These are phyloP conservation scores for Myotis brandtii DNA, from an alignment of 2,113 vertebrate species.

Conservation along the genomic window DNA sequence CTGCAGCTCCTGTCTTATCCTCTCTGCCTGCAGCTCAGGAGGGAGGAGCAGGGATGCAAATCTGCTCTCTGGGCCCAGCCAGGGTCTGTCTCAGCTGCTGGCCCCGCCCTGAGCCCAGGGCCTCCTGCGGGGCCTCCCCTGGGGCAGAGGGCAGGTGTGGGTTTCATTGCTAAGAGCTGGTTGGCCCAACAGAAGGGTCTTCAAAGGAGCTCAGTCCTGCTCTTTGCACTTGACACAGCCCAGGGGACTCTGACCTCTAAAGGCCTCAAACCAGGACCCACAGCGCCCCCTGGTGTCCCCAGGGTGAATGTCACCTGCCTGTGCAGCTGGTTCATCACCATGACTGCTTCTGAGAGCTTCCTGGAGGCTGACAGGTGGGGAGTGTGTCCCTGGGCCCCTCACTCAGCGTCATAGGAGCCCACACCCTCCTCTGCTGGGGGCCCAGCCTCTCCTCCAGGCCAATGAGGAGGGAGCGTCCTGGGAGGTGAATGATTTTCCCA, in stretches of 20 bases:
- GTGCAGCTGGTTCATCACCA: not conserved
- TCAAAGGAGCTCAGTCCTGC: too few relatives aligned
- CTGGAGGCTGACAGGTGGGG: too few relatives aligned
- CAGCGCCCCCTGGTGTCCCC: not conserved
- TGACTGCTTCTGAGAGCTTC: not conserved
- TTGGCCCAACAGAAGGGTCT: too few relatives aligned
- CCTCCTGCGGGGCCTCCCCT: not conserved
- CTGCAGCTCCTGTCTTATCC: not conserved
- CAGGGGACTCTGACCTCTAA: not conserved
- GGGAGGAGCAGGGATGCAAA: not conserved
- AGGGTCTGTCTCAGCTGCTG: not conserved
- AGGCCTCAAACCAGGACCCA: fast-evolving
- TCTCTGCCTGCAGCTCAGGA: not conserved
- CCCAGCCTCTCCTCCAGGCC: too few relatives aligned
- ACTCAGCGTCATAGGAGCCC: too few relatives aligned
- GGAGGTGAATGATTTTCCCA: not conserved
- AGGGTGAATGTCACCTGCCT: not conserved
- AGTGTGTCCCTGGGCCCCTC: too few relatives aligned
- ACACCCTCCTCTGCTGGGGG: too few relatives aligned
- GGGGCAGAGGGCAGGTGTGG: not conserved
- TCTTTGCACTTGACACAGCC: too few relatives aligned
- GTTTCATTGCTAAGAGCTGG: not conserved
- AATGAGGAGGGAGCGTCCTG: fast-evolving
- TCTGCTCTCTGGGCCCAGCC: fast-evolving
- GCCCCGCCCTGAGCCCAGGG: not conserved